phyloP scores from a whole-genome alignment of 2,113 vertebrate species.

The Dromiciops gliroides region DNA sequence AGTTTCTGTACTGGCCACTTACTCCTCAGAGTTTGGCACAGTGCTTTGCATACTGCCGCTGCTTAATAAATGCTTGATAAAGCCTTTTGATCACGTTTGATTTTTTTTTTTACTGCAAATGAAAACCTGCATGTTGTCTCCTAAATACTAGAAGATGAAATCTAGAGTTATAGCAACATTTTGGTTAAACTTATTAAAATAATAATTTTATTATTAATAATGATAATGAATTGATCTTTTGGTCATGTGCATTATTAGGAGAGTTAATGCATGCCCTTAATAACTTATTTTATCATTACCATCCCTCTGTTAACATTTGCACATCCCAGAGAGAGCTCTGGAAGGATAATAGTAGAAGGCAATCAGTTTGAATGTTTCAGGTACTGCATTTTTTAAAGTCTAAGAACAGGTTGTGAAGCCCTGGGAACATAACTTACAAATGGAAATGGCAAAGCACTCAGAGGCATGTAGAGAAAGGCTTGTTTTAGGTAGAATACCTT shows the following conservation, averaged over 20 bases:
- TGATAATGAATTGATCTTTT: background rate
- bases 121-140: background rate
- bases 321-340: background rate
- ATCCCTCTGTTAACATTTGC: background rate
- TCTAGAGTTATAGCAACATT: background rate
- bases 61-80: background rate
- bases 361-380: slow-evolving; percentile 31
- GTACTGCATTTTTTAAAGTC: background rate
- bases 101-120: background rate
- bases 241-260: background rate
- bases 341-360: slow-evolving; percentile 44
- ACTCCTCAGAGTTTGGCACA: background rate
- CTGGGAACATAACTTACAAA: no score
- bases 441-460: background rate
- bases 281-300: background rate
- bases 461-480: background rate
- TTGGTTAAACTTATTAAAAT: background rate
- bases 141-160: background rate
- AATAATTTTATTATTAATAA: background rate
- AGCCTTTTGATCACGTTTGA: background rate
- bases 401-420: background rate
- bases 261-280: slow-evolving; percentile 11
- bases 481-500: background rate
- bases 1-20: no score
- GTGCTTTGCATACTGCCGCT: background rate